Evolutionary conservation across 2,888 invertebrate species (phyloP), one percentile per base, ranked within the genome.

Genomic region (Ligdia adustata): DNA sequence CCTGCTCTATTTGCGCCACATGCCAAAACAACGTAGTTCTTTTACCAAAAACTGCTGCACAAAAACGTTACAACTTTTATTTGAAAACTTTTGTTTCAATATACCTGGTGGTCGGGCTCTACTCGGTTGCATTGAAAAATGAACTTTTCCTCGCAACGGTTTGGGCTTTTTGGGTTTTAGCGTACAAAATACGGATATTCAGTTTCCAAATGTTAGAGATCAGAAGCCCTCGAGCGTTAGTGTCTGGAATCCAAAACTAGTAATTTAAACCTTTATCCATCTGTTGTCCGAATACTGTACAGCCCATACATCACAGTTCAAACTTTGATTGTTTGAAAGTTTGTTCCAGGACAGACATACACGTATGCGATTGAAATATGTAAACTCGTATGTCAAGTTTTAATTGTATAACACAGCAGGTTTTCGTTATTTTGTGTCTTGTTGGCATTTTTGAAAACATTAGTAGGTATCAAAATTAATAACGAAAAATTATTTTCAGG

Each of bases 81-180:
- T 43, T 29, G 13, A 27, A 42, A 48, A 49, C 43, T 41, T 47
- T 47, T 24, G 35, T 29, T 49, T 39, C 28, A 39, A 43, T 42
- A 40, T 9, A 26, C 34, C 22, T 32, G 29, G n/a, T n/a, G 9
- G 22, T 13, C 9, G 9, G 3, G 7, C 15, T 26, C 26, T 35
- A 4, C 34, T n/a, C 15, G 27, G 4, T 27, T 28, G 41, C 38
- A 50, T 50, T 45, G 28, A 33, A 44, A 49, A 49, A 40, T 44
- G 29, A 37, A 50, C 37, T 41, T 22, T 31, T 41, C 27, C 14
- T 18, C 37, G 11, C 12, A 13, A 12, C 7, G 26, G 9, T 28
- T 9, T 14, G 4, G 12, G 33, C 28, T 20, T 16, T 11, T n/a
- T 18, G 14, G 24, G n/a, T 31, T 44, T 34, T 13, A 5, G 15